Percentiles rank a stretch among this genome's conserved stretches.
These are phyloP conservation scores for Penaeus monodon DNA, from an alignment of 2,888 invertebrate species.

Conservation along the genomic window DNA sequence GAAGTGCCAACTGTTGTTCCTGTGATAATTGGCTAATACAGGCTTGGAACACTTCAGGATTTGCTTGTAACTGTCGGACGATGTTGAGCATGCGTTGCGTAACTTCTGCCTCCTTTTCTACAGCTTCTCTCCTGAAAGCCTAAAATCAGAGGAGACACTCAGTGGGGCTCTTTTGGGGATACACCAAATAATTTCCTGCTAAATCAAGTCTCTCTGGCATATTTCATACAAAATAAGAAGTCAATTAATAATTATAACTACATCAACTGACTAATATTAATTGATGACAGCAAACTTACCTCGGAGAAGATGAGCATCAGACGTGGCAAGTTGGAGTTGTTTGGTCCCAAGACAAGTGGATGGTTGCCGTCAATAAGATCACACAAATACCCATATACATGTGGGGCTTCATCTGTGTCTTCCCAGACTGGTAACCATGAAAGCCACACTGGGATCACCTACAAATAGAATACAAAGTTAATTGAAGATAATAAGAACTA, in stretches of 20 bases:
- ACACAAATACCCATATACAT: conserved; percentile 95
- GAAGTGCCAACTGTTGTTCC: conserved; percentile 87
- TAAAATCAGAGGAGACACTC: conserved; percentile 14
- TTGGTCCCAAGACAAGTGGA: conserved; percentile 85
- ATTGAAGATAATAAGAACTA: not conserved
- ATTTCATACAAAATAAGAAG: no score
- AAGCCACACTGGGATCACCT: conserved; percentile 76
- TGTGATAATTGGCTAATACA: conserved; percentile 81
- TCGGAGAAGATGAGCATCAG: conserved; percentile 91
- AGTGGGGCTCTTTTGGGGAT: not conserved
- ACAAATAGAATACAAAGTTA: not conserved
- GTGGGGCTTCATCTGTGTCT: conserved; percentile 94
- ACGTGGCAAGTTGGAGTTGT: conserved; percentile 89
- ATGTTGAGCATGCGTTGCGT: conserved; percentile 65
- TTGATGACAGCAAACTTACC: conserved; percentile 85
- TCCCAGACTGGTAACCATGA: conserved; percentile 95
- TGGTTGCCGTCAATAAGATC: conserved; percentile 94
- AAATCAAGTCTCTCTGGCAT: not conserved
- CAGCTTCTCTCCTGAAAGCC: conserved; percentile 64
- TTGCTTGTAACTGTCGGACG: conserved; percentile 74
- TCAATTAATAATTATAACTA: conserved; percentile 70
- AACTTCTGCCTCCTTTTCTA: conserved; percentile 60
- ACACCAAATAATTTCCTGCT: conserved; percentile 69
- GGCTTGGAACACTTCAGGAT: conserved; percentile 84
- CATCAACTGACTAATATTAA: conserved; percentile 80